These are phyloP conservation scores for Drosophila mercatorum DNA, from an alignment of 2,888 invertebrate genomes.

Conservation along the genomic window DNA sequence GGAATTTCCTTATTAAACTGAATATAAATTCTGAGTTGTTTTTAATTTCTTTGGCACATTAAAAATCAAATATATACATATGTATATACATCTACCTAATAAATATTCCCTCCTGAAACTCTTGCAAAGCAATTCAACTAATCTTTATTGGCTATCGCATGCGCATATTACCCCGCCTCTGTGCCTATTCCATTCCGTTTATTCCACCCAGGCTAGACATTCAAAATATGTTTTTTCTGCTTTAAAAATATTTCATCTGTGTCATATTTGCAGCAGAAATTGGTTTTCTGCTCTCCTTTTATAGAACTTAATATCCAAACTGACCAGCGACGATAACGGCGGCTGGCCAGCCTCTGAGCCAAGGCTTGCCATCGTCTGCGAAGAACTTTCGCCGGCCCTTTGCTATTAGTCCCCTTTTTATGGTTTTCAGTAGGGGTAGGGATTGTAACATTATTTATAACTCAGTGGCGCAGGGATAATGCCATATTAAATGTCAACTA, in stretches of 20 bases:
- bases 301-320: conserved; percentile 12
- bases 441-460: conserved; percentile 74
- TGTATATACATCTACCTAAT: not conserved
- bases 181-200: conserved; percentile 31
- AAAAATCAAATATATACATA: too few relatives aligned
- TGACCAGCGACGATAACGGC: conserved; percentile 41
- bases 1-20: too few relatives aligned
- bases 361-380: not conserved
- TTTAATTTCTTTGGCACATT: too few relatives aligned
- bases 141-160: conserved; percentile 50
- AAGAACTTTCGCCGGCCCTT: conserved; percentile 14
- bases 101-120: conserved; percentile 1
- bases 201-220: conserved; percentile 33
- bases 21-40: too few relatives aligned
- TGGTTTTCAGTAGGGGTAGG: conserved; percentile 64
- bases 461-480: conserved; percentile 77
- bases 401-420: conserved; percentile 51
- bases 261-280: conserved; percentile 48
- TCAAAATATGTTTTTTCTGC: conserved; percentile 64
- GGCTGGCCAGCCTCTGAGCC: conserved; percentile 7
- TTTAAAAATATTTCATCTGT: conserved; percentile 50
- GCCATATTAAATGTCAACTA: conserved; percentile 78
- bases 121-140: conserved; percentile 11
- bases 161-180: conserved; percentile 17
- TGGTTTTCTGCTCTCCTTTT: conserved; percentile 21